Base-by-base conservation (phyloP, 2,113 vertebrate species). In the Chloropsis cyanopogon region DNA sequence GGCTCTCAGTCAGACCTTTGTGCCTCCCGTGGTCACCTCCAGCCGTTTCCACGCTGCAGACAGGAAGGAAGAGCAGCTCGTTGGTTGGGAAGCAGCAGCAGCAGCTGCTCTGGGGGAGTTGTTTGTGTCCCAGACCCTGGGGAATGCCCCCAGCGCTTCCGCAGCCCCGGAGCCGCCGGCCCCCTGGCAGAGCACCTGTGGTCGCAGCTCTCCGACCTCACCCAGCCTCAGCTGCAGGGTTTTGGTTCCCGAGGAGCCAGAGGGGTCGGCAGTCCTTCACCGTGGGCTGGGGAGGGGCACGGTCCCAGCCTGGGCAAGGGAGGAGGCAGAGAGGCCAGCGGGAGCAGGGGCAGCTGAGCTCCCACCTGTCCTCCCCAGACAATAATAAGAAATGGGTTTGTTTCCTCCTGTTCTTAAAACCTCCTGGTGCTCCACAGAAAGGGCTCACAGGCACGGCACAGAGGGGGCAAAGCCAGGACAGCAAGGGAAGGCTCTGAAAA, bases 291-390 rank as follows among this genome's bases (percentile, higher is more conserved):
- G n/a, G 9, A 64, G 50, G 60, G 64, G 5, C 39, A 33, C 1
- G 1, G 35, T 8, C 19, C 76, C 6, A 46, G 6, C 7, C 18
- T 0, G 6, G n/a, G 64, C 49, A 23, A 1, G 2, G 0, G 3
- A n/a, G 44, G 50, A 53, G 50, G 42, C 54, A 65, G 54, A 1
- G 0, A 14, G 12, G 10, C 29, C 50, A 9, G 54, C 1, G 1
- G 1, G 31, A 16, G 8, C 64, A 33, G 72, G 66, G 75, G 3
- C 7, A 37, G 70, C 66, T 90, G 63, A 4, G 4, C 33, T 25
- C 11, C 71, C 37, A 9, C 53, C 66, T 23, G 2, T 4, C 24
- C 88, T 16, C 41, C 21, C 9, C 39, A 37, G 35, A 39, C 2
- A 10, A 13, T 7, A 7, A 28, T 2, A 7, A 33, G 37, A 76